Percentiles rank a stretch among this genome's conserved stretches.
Evolutionary conservation across 2,113 vertebrate species (phyloP).

Genomic region (Ceyx melanurus): DNA sequence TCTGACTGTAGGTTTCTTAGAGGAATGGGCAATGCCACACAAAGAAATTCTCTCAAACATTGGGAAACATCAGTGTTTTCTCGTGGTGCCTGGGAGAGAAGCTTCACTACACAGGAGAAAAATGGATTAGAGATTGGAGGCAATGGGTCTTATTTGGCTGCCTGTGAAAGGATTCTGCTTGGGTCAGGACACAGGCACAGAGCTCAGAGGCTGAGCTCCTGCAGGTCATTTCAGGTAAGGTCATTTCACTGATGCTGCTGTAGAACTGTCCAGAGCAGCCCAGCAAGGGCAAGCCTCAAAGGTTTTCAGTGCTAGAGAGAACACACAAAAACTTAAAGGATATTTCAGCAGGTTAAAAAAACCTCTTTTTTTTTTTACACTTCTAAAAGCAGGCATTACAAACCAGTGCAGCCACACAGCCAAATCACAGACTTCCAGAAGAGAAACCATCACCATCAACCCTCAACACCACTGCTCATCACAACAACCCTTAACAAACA

Average conservation of each 20-base stretch:
- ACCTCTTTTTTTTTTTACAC: background rate
- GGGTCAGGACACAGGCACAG: background rate
- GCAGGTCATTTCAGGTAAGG: background rate
- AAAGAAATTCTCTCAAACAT: background rate
- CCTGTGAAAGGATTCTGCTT: background rate
- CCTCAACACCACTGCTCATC: background rate
- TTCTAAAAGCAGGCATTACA: background rate
- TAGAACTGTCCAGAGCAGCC: background rate
- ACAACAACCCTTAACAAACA: background rate
- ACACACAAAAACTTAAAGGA: background rate
- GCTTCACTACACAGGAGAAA: background rate
- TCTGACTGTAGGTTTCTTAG: background rate
- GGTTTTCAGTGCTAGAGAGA: background rate
- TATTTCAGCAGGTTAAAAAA: constrained; percentile 36
- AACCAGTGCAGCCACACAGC: background rate
- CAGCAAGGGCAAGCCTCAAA: background rate
- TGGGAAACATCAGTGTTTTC: background rate
- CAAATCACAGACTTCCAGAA: background rate
- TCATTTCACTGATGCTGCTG: background rate
- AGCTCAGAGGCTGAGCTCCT: background rate
- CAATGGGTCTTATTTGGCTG: background rate
- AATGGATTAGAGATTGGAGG: background rate
- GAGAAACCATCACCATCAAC: background rate
- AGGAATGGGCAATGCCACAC: background rate
- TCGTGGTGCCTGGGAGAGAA: background rate